These are phyloP conservation scores for Cynocephalus volans DNA, from an alignment of 2,113 vertebrate genomes.

Conservation along the genomic window DNA sequence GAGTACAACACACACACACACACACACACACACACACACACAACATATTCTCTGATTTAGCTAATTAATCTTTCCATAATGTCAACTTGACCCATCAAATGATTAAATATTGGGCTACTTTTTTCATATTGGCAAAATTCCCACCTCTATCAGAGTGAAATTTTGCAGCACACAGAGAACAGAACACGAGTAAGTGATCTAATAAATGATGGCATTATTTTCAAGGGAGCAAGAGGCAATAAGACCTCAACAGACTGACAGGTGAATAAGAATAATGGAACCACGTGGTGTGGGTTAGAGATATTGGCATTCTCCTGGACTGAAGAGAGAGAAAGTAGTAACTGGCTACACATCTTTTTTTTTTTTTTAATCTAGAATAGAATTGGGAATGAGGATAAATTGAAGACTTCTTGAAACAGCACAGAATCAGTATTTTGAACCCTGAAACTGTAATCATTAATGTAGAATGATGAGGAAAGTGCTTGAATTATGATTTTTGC, in stretches of 20 bases:
- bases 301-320: background rate
- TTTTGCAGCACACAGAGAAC: background rate
- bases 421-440: slow-evolving; percentile 39
- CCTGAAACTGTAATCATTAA: background rate
- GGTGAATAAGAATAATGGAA: slow-evolving; percentile 24
- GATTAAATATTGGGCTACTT: background rate
- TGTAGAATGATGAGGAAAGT: slow-evolving; percentile 5
- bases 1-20: background rate
- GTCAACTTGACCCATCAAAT: slow-evolving; percentile 15
- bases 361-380: slow-evolving; percentile 4
- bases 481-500: slow-evolving; percentile 32
- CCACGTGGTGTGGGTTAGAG: background rate
- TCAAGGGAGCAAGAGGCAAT: background rate
- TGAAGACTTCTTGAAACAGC: background rate
- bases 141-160: background rate
- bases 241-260: slow-evolving; percentile 31
- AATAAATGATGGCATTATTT: slow-evolving; percentile 18
- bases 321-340: background rate
- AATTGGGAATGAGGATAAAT: slow-evolving; percentile 34
- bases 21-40: background rate
- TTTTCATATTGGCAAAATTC: slow-evolving; percentile 44
- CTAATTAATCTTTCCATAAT: slow-evolving; percentile 13
- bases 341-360: background rate
- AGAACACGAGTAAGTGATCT: background rate
- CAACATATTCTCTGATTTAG: background rate